phyloP scores from a whole-genome alignment of 2,888 invertebrate genomes.

The Crossocerus cetratus region DNA sequence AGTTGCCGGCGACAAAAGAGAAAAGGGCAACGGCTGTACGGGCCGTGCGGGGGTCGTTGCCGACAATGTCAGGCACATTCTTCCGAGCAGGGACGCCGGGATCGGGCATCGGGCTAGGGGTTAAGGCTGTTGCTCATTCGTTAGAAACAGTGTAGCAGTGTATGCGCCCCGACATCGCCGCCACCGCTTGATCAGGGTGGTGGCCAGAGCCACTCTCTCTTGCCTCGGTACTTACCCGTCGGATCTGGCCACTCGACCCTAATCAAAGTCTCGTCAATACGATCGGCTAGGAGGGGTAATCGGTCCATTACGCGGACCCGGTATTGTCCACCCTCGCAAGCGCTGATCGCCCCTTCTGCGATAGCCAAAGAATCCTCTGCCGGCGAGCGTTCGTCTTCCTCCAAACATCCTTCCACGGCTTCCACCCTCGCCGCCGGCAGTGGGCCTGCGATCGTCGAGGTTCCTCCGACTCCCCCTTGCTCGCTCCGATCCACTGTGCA shows the following conservation, averaged over 20 bases:
- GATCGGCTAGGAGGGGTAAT: slow-evolving; percentile 75
- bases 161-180: slow-evolving; percentile 35
- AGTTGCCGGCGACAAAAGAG: not conserved
- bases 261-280: slow-evolving; percentile 77
- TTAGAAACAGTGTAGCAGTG: slow-evolving; percentile 36
- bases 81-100: slow-evolving; percentile 11
- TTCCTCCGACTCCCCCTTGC: slow-evolving; percentile 11
- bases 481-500: slow-evolving; percentile 18
- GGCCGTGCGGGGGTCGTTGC: slow-evolving; percentile 14
- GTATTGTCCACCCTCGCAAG: slow-evolving; percentile 69
- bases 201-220: slow-evolving; percentile 38
- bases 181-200: slow-evolving; percentile 60
- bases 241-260: slow-evolving; percentile 76
- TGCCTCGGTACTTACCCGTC: slow-evolving; percentile 69
- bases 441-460: slow-evolving; percentile 24
- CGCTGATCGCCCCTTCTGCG: slow-evolving; percentile 39
- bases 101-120: not conserved
- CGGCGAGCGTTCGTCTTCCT: slow-evolving; percentile 50
- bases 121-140: slow-evolving; percentile 32
- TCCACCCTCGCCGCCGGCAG: slow-evolving; percentile 37
- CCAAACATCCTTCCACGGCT: slow-evolving; percentile 55
- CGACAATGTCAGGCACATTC: slow-evolving; percentile 12
- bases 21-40: slow-evolving; percentile 11
- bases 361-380: slow-evolving; percentile 43
- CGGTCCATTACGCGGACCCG: slow-evolving; percentile 75